A percentile compares a stretch with the other conserved stretches of the same genome.
Evolutionary conservation across 2,888 invertebrate genomes (phyloP).

Genomic region (Syrphus vitripennis): DNA sequence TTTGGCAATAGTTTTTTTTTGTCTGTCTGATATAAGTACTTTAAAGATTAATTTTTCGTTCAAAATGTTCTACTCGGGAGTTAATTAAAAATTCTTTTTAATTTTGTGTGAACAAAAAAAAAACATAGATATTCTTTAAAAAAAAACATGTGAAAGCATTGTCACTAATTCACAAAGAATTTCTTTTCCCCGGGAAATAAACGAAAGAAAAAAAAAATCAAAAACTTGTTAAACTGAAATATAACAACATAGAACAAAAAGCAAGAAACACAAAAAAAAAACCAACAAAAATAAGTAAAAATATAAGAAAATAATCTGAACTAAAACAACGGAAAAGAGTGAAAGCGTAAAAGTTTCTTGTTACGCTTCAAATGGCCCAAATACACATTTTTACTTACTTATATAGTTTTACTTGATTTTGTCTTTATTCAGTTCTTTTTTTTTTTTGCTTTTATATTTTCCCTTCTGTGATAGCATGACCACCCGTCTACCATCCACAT

Average conservation of each 20-base stretch:
- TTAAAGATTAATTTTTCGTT: too few relatives aligned
- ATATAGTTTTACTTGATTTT: conserved; percentile 40
- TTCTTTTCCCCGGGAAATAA: not conserved
- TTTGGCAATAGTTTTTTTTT: too few relatives aligned
- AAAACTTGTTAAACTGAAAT: conserved; percentile 12
- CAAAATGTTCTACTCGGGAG: too few relatives aligned
- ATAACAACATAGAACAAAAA: not conserved
- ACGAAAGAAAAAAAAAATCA: not conserved
- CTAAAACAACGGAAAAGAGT: conserved; percentile 48
- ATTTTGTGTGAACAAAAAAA: too few relatives aligned
- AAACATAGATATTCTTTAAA: not conserved
- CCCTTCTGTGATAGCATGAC: conserved; percentile 31
- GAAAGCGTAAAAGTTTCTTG: conserved; percentile 68
- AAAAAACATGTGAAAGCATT: not conserved
- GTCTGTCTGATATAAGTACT: too few relatives aligned
- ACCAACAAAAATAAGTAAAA: not conserved
- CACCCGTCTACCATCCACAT: conserved; percentile 37
- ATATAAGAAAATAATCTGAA: not conserved
- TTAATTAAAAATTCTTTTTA: too few relatives aligned
- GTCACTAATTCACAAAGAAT: not conserved
- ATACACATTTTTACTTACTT: conserved; percentile 56
- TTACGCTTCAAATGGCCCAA: conserved; percentile 68
- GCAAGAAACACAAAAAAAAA: conserved; percentile 11
- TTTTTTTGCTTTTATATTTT: conserved; percentile 13
- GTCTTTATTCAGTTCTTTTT: conserved; percentile 18